A percentile compares a stretch with the other conserved stretches of the same genome.
Evolutionary conservation across 2,113 vertebrate species (phyloP).

Genomic region (Collichthys lucidus): DNA sequence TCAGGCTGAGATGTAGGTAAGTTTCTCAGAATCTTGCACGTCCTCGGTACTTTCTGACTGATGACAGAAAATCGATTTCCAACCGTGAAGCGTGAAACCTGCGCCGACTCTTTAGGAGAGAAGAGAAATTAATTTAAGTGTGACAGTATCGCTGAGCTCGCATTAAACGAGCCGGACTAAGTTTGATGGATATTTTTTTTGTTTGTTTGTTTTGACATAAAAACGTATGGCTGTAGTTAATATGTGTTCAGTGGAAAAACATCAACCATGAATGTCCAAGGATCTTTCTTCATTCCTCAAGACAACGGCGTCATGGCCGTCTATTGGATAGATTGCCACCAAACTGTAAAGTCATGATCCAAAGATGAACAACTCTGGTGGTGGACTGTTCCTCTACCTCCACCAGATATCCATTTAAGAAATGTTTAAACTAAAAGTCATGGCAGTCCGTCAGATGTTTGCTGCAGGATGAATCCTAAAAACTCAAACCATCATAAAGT

Average conservation of each 20-base stretch:
- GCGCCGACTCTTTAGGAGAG: neutral
- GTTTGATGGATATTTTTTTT: neutral
- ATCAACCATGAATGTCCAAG: neutral
- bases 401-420: too few relatives aligned
- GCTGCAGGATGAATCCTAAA: too few relatives aligned
- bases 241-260: neutral
- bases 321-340: neutral
- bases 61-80: slow-evolving; percentile 44
- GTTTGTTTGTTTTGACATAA: neutral
- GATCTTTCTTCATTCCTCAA: neutral
- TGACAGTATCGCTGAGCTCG: neutral
- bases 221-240: neutral
- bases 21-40: slow-evolving; percentile 2
- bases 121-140: neutral
- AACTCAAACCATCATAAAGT: too few relatives aligned
- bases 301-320: too few relatives aligned
- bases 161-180: neutral
- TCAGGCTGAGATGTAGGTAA: neutral
- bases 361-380: neutral
- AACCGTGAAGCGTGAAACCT: neutral
- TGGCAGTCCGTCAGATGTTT: too few relatives aligned
- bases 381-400: neutral
- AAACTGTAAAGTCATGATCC: neutral
- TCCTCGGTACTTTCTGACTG: slow-evolving; percentile 12
- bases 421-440: too few relatives aligned